phyloP scores from a whole-genome alignment of 2,113 vertebrate species.

The Channa argus region DNA sequence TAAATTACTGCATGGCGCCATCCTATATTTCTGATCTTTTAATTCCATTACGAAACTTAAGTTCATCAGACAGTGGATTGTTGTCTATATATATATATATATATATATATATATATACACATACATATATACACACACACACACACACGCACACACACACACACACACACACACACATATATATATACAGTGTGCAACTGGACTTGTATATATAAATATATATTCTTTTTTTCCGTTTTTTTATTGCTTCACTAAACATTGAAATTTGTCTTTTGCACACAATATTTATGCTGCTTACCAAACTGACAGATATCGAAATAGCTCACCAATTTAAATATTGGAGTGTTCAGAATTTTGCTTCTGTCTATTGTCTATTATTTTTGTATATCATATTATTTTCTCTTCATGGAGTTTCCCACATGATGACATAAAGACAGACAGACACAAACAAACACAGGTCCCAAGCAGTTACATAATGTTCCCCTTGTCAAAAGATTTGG shows the following conservation, averaged over 20 bases:
- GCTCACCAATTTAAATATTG: not conserved
- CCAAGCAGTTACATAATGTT: slow-evolving; percentile 59
- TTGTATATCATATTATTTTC: not conserved
- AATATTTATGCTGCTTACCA: slow-evolving; percentile 13
- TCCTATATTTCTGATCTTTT: too few species aligned
- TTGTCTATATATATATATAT: too few species aligned
- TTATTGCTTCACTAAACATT: not conserved
- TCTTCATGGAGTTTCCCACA: slow-evolving; percentile 1
- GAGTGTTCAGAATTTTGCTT: not conserved
- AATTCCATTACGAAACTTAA: too few species aligned
- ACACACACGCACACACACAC: too few species aligned
- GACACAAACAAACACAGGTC: slow-evolving; percentile 43
- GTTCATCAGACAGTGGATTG: too few species aligned
- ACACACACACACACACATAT: too few species aligned
- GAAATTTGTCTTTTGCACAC: slow-evolving; percentile 9
- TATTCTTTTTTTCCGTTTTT: too few species aligned
- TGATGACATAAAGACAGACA: slow-evolving; percentile 20
- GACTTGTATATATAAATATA: too few species aligned
- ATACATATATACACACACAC: too few species aligned
- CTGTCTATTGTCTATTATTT: not conserved
- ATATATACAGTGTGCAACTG: not conserved
- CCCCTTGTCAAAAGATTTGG: slow-evolving; percentile 69
- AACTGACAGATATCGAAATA: not conserved
- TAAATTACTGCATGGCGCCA: too few species aligned
- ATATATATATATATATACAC: not conserved